These are phyloP conservation scores for Achroia grisella DNA, from an alignment of 1,140 invertebrate species.

Conservation along the genomic window DNA sequence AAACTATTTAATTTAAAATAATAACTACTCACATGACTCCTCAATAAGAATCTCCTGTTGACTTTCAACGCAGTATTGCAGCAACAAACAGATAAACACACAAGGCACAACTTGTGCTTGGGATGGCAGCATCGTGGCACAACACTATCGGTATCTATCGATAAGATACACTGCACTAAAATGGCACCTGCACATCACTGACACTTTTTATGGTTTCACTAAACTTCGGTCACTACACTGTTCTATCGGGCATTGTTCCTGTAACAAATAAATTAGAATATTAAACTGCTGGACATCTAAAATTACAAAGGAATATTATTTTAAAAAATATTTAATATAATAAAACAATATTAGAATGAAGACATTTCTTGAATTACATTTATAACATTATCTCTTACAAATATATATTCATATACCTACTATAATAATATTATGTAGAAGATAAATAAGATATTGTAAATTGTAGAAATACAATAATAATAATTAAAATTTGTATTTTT, in stretches of 20 bases:
- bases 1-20: slow-evolving; percentile 3
- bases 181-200: slow-evolving; percentile 30
- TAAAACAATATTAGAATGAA: no score
- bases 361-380: no score
- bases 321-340: no score
- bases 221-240: background rate
- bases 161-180: slow-evolving; percentile 4
- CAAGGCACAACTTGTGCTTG: slow-evolving; percentile 9
- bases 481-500: no score
- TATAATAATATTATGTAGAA: no score
- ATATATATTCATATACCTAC: no score
- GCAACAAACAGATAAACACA: slow-evolving; percentile 26
- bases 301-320: no score
- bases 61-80: slow-evolving; percentile 36
- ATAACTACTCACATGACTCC: slow-evolving; percentile 43
- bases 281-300: no score
- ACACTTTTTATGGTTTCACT: slow-evolving; percentile 6
- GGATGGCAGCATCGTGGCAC: slow-evolving; percentile 15
- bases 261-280: slow-evolving; percentile 11
- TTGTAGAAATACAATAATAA: no score
- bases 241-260: slow-evolving; percentile 5
- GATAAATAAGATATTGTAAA: no score
- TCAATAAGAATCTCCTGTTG: slow-evolving; percentile 55
- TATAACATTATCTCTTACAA: no score
- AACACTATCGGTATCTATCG: slow-evolving; percentile 18